These are phyloP conservation scores for Parazoanthus atlanticus DNA, from an alignment of 92 coral and sea anemone genomes.

Conservation along the genomic window DNA sequence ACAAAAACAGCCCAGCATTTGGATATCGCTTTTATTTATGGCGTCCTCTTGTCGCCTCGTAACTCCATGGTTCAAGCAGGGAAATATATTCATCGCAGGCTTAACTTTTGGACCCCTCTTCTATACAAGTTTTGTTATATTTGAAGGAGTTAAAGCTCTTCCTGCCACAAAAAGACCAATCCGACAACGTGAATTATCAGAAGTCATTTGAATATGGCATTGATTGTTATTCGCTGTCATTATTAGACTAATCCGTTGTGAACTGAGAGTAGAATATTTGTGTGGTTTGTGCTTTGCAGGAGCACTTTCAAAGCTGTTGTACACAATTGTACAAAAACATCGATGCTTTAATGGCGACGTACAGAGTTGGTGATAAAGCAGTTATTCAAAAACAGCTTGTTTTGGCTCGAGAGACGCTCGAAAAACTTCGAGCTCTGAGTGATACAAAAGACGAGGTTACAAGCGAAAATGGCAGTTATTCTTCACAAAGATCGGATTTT, in stretches of 20 bases:
- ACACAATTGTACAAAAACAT: neutral
- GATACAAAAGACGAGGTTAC: constrained; percentile 45
- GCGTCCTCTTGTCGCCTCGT: constrained; percentile 28
- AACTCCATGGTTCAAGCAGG: neutral
- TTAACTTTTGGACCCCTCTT: neutral
- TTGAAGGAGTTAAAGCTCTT: constrained; percentile 20
- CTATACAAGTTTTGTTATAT: constrained; percentile 14
- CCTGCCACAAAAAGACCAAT: constrained; percentile 42
- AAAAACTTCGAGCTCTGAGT: constrained; percentile 62
- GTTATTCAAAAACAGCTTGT: constrained; percentile 72
- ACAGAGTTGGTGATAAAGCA: constrained; percentile 61
- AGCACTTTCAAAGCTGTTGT: neutral
- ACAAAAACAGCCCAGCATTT: constrained; percentile 10
- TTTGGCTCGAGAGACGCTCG: constrained; percentile 76
- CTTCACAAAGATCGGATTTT: constrained; percentile 5
- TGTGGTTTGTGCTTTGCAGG: constrained; percentile 27
- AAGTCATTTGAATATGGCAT: constrained; percentile 39
- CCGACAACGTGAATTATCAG: constrained; percentile 3
- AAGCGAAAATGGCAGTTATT: constrained; percentile 24
- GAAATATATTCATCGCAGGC: neutral
- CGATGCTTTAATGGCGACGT: constrained; percentile 44
- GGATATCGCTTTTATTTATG: constrained; percentile 1
- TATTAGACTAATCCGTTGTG: constrained; percentile 6
- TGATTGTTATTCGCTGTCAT: constrained; percentile 4
- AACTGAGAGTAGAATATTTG: constrained; percentile 1